These are phyloP conservation scores for Otolemur garnettii DNA, from an alignment of 2,113 vertebrate genomes.

Conservation along the genomic window DNA sequence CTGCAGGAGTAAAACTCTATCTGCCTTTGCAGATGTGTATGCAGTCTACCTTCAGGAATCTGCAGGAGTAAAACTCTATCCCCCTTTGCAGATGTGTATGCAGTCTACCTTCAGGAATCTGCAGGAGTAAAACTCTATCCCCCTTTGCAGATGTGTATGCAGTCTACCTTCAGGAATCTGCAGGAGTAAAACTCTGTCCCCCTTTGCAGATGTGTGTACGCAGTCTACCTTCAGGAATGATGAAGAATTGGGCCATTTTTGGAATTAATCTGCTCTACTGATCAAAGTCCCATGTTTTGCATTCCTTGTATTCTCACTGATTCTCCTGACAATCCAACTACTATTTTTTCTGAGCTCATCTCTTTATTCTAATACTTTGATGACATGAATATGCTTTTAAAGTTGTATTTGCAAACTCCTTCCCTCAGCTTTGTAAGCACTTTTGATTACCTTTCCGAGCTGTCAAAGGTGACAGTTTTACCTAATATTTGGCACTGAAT, in stretches of 20 bases:
- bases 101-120: neutral
- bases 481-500: neutral
- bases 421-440: neutral
- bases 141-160: neutral
- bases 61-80: neutral
- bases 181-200: too few relatives aligned
- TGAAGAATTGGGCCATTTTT: neutral
- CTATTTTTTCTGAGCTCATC: neutral
- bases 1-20: neutral
- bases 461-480: neutral
- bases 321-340: neutral
- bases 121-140: neutral
- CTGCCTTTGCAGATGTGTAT: neutral
- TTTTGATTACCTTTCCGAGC: neutral
- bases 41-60: neutral
- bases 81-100: neutral
- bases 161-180: neutral
- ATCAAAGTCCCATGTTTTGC: neutral
- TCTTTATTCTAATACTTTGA: neutral
- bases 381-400: neutral
- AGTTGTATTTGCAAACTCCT: neutral
- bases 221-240: neutral
- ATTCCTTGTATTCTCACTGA: neutral
- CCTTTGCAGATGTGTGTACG: neutral
- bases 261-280: neutral